Base-by-base conservation (phyloP, 2,888 invertebrate genomes). In the Erynnis tages region DNA sequence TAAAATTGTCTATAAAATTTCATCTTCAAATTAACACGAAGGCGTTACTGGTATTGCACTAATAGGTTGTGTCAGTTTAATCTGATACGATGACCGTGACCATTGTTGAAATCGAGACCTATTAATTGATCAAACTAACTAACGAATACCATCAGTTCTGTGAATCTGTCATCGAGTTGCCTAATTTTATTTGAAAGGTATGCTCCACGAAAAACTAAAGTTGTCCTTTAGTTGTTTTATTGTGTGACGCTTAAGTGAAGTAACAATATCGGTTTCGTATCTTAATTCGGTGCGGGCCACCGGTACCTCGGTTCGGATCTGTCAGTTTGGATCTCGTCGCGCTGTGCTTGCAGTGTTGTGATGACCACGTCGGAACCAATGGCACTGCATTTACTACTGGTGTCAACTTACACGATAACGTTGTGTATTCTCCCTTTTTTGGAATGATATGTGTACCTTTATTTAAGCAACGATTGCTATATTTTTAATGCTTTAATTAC, bases 281-380 rank as follows among this genome's bases (percentile, higher is more conserved):
- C 65, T 59, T 59, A 69, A 72, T 62, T 65, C 56, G 60, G 62
- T 64, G 57, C 68, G 54, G 61, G 59, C 61, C 62, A 61, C 57
- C 60, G 66, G 56, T 55, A 56, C 55, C 57, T 53, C 45, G 47
- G 40, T 56, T 60, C 55, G 59, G 61, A 55, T 55, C 66, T 71
- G 77, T 79, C 79, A 32, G 41, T 27, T 69, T 66, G 55, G 56
- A 77, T 82, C 76, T 71, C 64, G 56, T 82, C 77, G 69, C 59
- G 69, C 75, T 72, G 71, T 63, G 62, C 67, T 69, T 61, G 66
- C 69, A 65, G 65, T 79, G 76, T 79, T 82, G 66, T 80, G 79
- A 78, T 73, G 75, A 73, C 64, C 68, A 65, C 68, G 79, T 79
- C 78, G 76, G 71, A 71, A 71, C 64, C 68, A 69, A 78, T 75